phyloP scores from a whole-genome alignment of 2,797 vertebrate species.

The Poeciliopsis gracilis region DNA sequence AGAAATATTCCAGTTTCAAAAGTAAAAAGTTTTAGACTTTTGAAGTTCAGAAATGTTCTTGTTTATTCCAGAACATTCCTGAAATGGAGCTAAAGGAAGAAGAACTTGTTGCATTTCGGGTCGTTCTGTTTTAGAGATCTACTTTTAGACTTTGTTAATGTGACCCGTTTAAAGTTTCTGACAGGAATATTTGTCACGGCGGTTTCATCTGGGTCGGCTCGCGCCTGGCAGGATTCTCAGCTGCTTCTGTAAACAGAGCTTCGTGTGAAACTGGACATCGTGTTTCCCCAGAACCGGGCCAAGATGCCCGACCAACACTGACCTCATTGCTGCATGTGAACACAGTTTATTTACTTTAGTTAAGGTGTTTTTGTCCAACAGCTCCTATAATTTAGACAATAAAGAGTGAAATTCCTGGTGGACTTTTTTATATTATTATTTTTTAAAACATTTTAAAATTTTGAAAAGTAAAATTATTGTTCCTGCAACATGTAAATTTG shows the following conservation, averaged over 20 bases:
- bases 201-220: constrained; percentile 2
- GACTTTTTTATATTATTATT: neutral
- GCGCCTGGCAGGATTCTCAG: constrained; percentile 25
- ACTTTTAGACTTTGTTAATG: neutral
- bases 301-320: constrained; percentile 8
- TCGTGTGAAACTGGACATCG: neutral
- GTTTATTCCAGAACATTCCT: too few species aligned
- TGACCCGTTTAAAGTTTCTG: neutral
- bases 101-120: too few species aligned
- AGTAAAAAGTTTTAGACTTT: too few species aligned
- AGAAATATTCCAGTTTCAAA: too few species aligned
- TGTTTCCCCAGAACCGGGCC: constrained; percentile 16
- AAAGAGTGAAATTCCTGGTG: neutral
- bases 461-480: neutral
- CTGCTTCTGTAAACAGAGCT: constrained; percentile 12
- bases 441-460: neutral
- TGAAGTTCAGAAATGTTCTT: too few species aligned
- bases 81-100: too few species aligned
- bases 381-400: neutral
- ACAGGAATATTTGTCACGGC: neutral
- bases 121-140: neutral
- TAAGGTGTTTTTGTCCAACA: neutral
- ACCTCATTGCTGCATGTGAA: neutral
- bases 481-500: neutral
- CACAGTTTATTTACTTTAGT: neutral